Evolutionary conservation across 2,113 vertebrate species (phyloP), one percentile per base, ranked within the genome.

Genomic region (Saimiri boliviensis): DNA sequence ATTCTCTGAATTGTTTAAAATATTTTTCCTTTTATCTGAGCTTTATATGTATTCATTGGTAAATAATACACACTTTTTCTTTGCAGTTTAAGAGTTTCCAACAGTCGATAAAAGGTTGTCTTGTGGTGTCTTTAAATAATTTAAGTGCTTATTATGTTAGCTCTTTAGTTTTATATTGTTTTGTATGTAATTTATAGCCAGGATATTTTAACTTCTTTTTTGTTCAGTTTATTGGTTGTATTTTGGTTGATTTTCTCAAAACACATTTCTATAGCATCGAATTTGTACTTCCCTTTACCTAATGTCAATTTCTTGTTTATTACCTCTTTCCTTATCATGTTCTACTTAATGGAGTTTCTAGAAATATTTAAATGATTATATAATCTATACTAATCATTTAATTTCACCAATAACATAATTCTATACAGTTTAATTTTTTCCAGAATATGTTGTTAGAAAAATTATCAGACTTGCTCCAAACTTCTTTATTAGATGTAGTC

Each of bases 271-370:
- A 74, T 35, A 52, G 4, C 35, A 35, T 35, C 25, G 74, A 35
- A 63, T 74, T 52, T 68, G 27, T 27, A 27, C 16, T 89, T 63
- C 27, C 21, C 30, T 42, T 89, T 3, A 30, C 79, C 27, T 54
- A n/a, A 35, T 42, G 45, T 27, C 30, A 63, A 63, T 52, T 83
- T 89, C 42, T 35, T 66, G 14, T 83, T 94, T 42, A 4, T 21
- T 54, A 47, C 8, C 1, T 76, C 21, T 3, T 13, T 42, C 54
- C 0, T 68, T 68, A 66, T 0, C 1, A 30, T 63, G 2, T 52
- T 11, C 6, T 42, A 94, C 3, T 60, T 84, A 6, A 66, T 47
- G 2, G 35, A 92, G 11, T 23, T 32, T 23, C 68, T 17, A 42
- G 20, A 77, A 93, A 8, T 70, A 70, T 70, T 77, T 93, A 70